These are phyloP conservation scores for Balaeniceps rex DNA, from an alignment of 2,113 vertebrate genomes.

Conservation along the genomic window DNA sequence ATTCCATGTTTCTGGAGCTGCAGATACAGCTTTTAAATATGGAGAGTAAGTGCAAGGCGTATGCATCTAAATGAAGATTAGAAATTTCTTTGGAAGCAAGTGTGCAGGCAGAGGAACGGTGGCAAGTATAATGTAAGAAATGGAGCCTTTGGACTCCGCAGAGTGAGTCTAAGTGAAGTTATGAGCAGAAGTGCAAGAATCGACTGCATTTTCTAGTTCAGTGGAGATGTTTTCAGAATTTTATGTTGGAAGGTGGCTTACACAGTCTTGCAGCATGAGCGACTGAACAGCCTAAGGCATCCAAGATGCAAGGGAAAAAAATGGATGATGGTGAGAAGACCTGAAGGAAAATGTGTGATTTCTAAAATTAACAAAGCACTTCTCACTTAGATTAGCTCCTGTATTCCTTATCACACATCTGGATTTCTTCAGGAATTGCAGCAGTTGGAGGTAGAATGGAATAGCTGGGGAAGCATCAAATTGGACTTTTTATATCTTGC, in stretches of 20 bases:
- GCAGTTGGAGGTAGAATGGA: not conserved
- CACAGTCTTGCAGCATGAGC: not conserved
- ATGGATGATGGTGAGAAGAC: not conserved
- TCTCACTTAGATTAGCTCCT: not conserved
- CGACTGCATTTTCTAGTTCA: slow-evolving; percentile 6
- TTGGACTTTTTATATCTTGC: not conserved
- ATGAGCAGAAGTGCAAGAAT: not conserved
- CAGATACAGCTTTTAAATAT: not conserved
- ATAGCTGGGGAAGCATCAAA: not conserved
- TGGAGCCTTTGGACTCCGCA: not conserved
- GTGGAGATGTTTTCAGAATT: not conserved
- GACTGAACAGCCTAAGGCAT: slow-evolving; percentile 6
- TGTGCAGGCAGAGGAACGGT: not conserved
- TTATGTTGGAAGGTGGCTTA: not conserved
- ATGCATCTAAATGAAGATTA: not conserved
- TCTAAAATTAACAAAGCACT: not conserved
- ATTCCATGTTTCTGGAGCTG: not conserved
- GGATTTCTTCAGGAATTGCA: not conserved
- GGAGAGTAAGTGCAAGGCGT: not conserved
- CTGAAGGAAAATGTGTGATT: not conserved
- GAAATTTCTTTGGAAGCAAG: not conserved
- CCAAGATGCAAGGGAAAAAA: not conserved
- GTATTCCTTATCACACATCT: not conserved
- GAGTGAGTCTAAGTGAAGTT: not conserved
- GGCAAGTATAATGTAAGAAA: not conserved